These are phyloP conservation scores for Sebastes hubbsi DNA, from an alignment of 2,797 vertebrate species.

Conservation along the genomic window DNA sequence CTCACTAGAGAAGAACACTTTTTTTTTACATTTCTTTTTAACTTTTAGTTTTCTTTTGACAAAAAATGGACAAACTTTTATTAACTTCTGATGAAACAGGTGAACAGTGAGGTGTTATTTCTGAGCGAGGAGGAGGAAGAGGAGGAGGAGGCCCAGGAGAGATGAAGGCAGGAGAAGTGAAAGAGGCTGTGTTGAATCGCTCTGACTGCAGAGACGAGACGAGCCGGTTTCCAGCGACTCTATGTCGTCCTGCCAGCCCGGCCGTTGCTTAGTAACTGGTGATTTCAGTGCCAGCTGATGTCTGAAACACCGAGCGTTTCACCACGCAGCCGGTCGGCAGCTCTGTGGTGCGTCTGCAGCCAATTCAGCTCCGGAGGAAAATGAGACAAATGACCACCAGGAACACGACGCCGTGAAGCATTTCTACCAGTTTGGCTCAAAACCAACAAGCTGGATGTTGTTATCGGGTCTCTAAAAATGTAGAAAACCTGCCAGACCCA, in stretches of 20 bases:
- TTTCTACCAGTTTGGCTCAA: no score
- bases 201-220: slow-evolving; percentile 49
- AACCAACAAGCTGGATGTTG: no score
- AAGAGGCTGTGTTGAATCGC: slow-evolving; percentile 31
- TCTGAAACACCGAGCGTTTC: neutral
- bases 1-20: slow-evolving; percentile 36
- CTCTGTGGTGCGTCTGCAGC: slow-evolving; percentile 7
- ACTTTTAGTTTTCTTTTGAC: slow-evolving; percentile 8
- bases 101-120: no score
- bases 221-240: slow-evolving; percentile 31
- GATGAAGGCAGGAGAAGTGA: slow-evolving; percentile 22
- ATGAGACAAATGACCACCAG: neutral
- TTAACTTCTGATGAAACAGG: neutral
- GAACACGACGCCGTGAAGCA: neutral
- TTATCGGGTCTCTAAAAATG: no score
- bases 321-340: neutral
- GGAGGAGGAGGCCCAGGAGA: slow-evolving; percentile 29
- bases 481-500: no score
- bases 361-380: neutral
- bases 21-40: neutral
- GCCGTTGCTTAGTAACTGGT: slow-evolving; percentile 63
- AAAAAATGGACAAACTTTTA: neutral
- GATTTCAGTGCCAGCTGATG: slow-evolving; percentile 37
- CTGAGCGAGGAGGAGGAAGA: no score
- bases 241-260: slow-evolving; percentile 15